Evolutionary conservation across 2,888 invertebrate genomes (phyloP).

Genomic region (Orchestes rusci): DNA sequence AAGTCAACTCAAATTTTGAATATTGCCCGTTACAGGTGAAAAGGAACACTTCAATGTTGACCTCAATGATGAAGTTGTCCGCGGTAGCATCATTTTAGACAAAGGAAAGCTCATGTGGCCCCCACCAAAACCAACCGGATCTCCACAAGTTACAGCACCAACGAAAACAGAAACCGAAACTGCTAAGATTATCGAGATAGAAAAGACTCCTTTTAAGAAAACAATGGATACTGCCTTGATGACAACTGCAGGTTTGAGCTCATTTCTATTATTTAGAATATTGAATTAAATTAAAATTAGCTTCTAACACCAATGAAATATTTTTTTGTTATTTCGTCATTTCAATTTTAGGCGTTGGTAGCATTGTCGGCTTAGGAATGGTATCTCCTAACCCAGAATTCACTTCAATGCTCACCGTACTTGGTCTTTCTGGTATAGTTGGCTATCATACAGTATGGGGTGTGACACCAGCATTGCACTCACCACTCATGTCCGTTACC

Average conservation of each 20-base stretch:
- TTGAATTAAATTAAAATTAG: too few relatives aligned
- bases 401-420: constrained; percentile 80
- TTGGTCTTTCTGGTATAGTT: constrained; percentile 74
- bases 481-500: constrained; percentile 88
- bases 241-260: constrained; percentile 61
- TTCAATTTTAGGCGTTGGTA: constrained; percentile 59
- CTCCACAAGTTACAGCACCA: constrained; percentile 42
- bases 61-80: constrained; percentile 77
- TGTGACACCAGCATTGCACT: constrained; percentile 83
- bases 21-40: constrained; percentile 55
- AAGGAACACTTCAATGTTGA: constrained; percentile 74
- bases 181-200: constrained; percentile 30
- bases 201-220: constrained; percentile 57
- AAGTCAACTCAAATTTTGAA: constrained; percentile 7
- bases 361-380: constrained; percentile 61
- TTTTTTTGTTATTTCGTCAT: too few relatives aligned
- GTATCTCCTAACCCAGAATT: constrained; percentile 78
- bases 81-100: constrained; percentile 73
- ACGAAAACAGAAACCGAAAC: constrained; percentile 39
- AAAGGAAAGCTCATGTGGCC: constrained; percentile 75
- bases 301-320: too few relatives aligned
- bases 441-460: constrained; percentile 90
- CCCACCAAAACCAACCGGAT: constrained; percentile 55
- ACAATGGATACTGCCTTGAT: constrained; percentile 61
- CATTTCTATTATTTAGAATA: too few relatives aligned